These are phyloP conservation scores for Microctenopoma steveboyesi DNA, from an alignment of 2,797 vertebrate genomes.

Conservation along the genomic window DNA sequence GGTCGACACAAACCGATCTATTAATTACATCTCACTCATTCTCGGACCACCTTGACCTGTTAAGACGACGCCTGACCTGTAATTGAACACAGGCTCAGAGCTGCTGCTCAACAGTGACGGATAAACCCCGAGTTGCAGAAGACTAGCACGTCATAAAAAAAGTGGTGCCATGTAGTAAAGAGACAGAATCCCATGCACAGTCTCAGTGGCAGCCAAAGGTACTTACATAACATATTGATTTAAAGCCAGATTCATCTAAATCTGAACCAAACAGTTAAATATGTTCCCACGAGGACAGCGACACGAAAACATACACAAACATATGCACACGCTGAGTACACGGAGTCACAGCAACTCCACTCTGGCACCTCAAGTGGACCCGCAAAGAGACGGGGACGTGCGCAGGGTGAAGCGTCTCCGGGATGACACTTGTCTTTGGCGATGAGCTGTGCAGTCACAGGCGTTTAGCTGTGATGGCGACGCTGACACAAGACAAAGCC, in stretches of 20 bases:
- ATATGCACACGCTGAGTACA: conserved; percentile 9
- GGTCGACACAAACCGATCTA: no score
- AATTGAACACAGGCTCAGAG: no score
- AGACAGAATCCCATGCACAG: no score
- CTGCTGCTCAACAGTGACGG: no score
- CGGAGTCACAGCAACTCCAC: conserved; percentile 42
- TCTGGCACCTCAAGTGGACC: conserved; percentile 60
- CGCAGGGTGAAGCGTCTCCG: conserved; percentile 64
- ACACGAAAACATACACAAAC: conserved; percentile 2
- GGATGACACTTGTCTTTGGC: conserved; percentile 86
- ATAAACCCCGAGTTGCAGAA: no score
- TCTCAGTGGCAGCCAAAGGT: no score
- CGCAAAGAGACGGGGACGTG: conserved; percentile 48
- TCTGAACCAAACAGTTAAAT: conserved; percentile 13
- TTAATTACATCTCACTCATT: no score
- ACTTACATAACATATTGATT: no score
- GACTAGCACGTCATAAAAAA: no score
- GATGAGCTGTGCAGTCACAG: conserved; percentile 87
- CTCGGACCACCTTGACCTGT: no score
- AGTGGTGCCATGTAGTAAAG: no score
- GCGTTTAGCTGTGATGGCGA: conserved; percentile 86
- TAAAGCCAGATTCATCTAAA: conserved; percentile 2
- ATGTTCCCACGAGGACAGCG: conserved; percentile 19
- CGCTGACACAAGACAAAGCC: conserved; percentile 89
- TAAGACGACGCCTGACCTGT: no score